Evolutionary conservation across 2,113 vertebrate species (phyloP).

Genomic region (Pterocles orientalis): DNA sequence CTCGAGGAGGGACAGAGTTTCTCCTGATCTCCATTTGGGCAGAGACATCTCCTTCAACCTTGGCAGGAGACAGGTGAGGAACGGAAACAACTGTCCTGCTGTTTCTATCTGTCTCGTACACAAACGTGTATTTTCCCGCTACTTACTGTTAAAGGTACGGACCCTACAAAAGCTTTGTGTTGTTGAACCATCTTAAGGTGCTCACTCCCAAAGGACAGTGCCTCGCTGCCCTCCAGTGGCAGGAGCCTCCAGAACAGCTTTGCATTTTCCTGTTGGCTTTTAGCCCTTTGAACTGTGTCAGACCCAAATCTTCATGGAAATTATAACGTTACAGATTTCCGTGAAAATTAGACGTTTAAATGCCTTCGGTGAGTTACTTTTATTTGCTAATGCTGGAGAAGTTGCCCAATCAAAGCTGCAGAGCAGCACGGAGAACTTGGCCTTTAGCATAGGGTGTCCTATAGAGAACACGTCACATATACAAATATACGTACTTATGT

Average conservation of each 20-base stretch:
- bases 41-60: neutral
- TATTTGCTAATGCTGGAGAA: neutral
- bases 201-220: neutral
- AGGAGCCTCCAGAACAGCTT: neutral
- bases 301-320: accelerated
- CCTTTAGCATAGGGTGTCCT: neutral
- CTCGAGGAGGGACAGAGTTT: neutral
- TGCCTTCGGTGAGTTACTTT: neutral
- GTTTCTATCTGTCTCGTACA: neutral
- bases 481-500: too few relatives aligned
- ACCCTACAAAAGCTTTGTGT: accelerated
- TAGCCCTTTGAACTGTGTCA: neutral
- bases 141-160: neutral
- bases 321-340: neutral
- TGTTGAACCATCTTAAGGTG: accelerated
- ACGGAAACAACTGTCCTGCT: neutral
- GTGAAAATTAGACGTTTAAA: neutral
- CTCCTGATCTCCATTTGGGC: too few relatives aligned
- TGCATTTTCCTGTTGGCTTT: neutral
- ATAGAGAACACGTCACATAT: neutral
- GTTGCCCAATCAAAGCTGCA: neutral
- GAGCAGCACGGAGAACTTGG: neutral
- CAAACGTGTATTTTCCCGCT: neutral
- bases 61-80: neutral
- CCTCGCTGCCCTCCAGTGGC: conserved; percentile 51